Percentiles rank a stretch among this genome's conserved stretches.
These are phyloP conservation scores for Halisarca cf. caerulea DNA, from an alignment of 37 sponge, comb jelly and placozoan genomes.

Conservation along the genomic window DNA sequence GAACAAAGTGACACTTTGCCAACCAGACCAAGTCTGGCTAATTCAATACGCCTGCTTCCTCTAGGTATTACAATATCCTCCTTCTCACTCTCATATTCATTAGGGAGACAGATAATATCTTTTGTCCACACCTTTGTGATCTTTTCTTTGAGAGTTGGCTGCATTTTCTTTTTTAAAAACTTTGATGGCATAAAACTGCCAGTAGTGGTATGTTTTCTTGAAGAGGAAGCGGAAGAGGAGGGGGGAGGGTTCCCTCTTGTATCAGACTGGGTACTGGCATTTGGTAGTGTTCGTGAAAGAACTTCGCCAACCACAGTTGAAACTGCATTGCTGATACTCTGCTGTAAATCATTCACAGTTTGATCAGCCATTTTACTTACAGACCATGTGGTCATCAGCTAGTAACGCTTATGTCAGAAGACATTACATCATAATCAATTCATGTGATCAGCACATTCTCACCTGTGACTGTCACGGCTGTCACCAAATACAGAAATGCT, in stretches of 20 bases:
- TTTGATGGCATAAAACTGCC: neutral
- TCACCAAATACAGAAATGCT: too few species aligned
- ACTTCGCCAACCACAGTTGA: neutral
- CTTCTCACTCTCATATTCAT: neutral
- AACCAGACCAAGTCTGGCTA: conserved; percentile 9
- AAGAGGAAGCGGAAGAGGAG: too few species aligned
- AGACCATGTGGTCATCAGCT: conserved; percentile 17
- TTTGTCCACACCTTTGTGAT: neutral
- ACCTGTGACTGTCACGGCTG: too few species aligned
- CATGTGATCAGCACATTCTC: too few species aligned
- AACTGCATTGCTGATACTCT: neutral
- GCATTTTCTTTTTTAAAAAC: neutral
- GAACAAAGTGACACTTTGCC: neutral
- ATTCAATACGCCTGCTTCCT: neutral
- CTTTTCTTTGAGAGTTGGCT: neutral
- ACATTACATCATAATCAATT: too few species aligned
- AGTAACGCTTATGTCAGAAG: neutral
- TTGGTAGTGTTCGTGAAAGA: neutral
- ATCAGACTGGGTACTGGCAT: neutral
- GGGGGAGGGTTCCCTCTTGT: neutral
- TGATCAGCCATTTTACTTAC: neutral
- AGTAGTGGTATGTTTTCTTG: neutral
- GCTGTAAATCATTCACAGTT: neutral
- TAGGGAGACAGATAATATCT: conserved; percentile 7
- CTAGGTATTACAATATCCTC: neutral